A percentile compares a stretch with the other conserved stretches of the same genome.
phyloP scores from a whole-genome alignment of 2,797 vertebrate species.

The Cyprinodon diabolis region DNA sequence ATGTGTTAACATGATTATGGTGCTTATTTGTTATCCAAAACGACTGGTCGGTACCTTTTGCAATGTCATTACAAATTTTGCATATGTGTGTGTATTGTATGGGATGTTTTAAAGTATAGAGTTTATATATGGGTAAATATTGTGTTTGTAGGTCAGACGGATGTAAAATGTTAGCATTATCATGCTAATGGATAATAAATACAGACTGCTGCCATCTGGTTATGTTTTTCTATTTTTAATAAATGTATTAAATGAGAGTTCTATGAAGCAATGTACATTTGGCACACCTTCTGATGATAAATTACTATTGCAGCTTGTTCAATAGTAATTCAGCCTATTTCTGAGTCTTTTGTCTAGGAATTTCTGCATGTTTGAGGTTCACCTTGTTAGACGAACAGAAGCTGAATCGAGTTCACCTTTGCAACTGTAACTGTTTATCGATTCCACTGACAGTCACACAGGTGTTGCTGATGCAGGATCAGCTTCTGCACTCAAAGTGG shows the following conservation, averaged over 20 bases:
- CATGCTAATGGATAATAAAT: no score
- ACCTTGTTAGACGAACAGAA: constrained; percentile 33
- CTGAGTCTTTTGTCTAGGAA: not conserved
- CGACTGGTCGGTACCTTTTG: no score
- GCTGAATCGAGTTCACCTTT: constrained; percentile 51
- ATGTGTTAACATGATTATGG: not conserved
- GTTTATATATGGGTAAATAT: no score
- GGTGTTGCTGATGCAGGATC: constrained; percentile 59
- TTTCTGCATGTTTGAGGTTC: not conserved
- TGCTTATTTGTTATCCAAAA: no score
- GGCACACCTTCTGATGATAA: not conserved
- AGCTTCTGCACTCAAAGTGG: constrained; percentile 42
- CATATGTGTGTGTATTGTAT: not conserved
- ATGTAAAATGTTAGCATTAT: no score
- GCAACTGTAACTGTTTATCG: constrained; percentile 54
- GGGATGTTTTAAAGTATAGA: not conserved
- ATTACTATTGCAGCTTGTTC: not conserved
- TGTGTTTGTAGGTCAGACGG: no score
- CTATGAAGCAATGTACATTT: not conserved
- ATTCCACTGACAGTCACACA: constrained; percentile 62
- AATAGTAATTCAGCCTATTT: not conserved
- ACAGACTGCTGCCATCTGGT: not conserved
- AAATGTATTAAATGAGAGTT: not conserved
- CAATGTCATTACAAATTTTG: not conserved
- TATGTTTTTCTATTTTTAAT: not conserved